Base-by-base conservation (phyloP, 2,797 vertebrate species). In the Perodicticus potto region DNA sequence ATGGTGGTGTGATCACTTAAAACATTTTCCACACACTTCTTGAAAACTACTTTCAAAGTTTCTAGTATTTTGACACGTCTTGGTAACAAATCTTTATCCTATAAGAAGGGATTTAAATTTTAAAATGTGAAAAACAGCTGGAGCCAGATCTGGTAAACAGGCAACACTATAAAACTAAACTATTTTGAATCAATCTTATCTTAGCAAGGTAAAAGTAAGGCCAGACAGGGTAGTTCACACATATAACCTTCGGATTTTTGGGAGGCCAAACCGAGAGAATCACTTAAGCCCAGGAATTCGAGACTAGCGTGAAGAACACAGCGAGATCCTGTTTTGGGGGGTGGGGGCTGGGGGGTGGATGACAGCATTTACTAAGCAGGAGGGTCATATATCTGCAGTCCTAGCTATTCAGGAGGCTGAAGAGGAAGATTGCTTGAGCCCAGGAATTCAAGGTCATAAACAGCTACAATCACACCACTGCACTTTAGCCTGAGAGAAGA, bases 41-140 rank as follows among this genome's bases (percentile, higher is more conserved):
- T 37, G 67, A 63, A 63, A 92, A 92, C 32, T 77, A 69, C 7
- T 92, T 78, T 77, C 37, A 92, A 77, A 69, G 63, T 82, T 25
- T 69, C 11, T 43, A 67, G 34, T 55, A 85, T 77, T 86, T 67
- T n/a, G 49, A 83, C 40, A 65, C 77, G 77, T 20, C 59, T 77
- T 57, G 57, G n/a, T 74, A 65, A 63, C 11, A 74, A 83, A 91
- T 53, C 55, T 45, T 59, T 59, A 70, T 49, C 17, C 37, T 43
- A 73, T 34, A 14, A 82, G 57, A 82, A 73, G 45, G 14, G 17
- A 67, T 83, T 72, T 82, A 34, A 91, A 74, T 84, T 91, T 91
- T 74, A 74, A 63, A 74, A 83, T 57, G 57, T 43, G 83, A 91
- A 83, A 91, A 49, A 57, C 19, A 63, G 57, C 8, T 73, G 69